phyloP scores from a whole-genome alignment of 2,113 vertebrate genomes.

The Ursus arctos region DNA sequence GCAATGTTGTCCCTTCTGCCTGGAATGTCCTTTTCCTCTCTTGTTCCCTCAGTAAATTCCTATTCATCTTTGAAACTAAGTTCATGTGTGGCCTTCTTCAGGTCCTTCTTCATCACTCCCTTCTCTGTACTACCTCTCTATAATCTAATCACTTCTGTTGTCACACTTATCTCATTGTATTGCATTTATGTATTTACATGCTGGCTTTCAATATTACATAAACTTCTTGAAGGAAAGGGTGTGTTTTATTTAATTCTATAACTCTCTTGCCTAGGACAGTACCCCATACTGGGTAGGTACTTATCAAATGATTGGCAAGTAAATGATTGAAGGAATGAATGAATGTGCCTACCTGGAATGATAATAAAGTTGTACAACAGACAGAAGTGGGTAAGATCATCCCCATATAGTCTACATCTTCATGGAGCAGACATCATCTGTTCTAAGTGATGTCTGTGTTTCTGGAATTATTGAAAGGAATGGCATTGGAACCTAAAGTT shows the following conservation, averaged over 20 bases:
- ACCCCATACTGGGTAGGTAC: neutral
- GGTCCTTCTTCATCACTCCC: neutral
- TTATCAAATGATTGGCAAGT: neutral
- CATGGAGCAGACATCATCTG: neutral
- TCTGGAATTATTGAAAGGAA: constrained; percentile 14
- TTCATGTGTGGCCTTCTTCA: neutral
- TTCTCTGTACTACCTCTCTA: neutral
- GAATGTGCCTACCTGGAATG: neutral
- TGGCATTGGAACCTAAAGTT: neutral
- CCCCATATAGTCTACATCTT: neutral
- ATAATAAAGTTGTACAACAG: neutral
- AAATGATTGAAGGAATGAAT: constrained; percentile 19
- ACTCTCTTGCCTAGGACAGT: neutral
- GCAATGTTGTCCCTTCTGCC: neutral
- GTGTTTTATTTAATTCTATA: neutral
- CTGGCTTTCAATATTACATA: neutral
- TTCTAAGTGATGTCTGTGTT: neutral
- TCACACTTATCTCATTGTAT: neutral
- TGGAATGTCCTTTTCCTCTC: neutral
- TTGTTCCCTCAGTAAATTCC: neutral
- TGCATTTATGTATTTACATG: neutral
- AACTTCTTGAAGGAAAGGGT: neutral
- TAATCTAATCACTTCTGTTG: neutral
- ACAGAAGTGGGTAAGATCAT: neutral
- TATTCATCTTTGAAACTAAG: neutral